These are phyloP conservation scores for Drosophila lacertosa DNA, from an alignment of 1,140 invertebrate species.

Conservation along the genomic window DNA sequence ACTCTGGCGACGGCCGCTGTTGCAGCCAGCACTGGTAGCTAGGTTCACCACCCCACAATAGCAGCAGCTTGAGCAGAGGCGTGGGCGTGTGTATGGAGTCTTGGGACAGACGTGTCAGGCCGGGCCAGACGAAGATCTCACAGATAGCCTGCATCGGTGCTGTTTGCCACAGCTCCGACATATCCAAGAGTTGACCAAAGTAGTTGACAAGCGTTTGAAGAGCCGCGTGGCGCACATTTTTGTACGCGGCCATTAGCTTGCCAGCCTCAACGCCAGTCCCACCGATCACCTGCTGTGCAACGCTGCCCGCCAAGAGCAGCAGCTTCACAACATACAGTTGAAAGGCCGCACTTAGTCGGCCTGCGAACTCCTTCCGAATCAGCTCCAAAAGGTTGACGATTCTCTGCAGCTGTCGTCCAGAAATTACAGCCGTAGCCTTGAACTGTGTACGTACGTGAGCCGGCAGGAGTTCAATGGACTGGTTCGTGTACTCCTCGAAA, in stretches of 20 bases:
- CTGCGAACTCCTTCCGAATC: slow-evolving; percentile 94
- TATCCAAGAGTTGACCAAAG: slow-evolving; percentile 92
- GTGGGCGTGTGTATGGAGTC: slow-evolving; percentile 94
- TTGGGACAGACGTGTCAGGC: slow-evolving; percentile 89
- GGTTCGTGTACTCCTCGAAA: slow-evolving; percentile 87
- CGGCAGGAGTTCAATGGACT: slow-evolving; percentile 80
- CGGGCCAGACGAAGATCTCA: slow-evolving; percentile 92
- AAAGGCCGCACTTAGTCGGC: slow-evolving; percentile 88
- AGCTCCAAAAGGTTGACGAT: slow-evolving; percentile 91
- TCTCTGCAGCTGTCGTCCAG: slow-evolving; percentile 90
- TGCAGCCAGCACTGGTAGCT: slow-evolving; percentile 56
- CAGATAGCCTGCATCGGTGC: slow-evolving; percentile 91
- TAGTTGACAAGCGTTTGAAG: slow-evolving; percentile 88
- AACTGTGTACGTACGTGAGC: slow-evolving; percentile 5
- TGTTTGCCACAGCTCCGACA: slow-evolving; percentile 86
- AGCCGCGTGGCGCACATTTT: slow-evolving; percentile 87
- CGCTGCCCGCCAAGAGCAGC: slow-evolving; percentile 88
- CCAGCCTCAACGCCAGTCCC: slow-evolving; percentile 85
- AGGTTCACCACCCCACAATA: slow-evolving; percentile 87
- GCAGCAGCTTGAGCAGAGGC: slow-evolving; percentile 91
- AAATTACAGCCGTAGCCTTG: slow-evolving; percentile 60
- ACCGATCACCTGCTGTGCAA: slow-evolving; percentile 85
- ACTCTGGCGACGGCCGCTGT: slow-evolving; percentile 57
- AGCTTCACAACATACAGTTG: slow-evolving; percentile 90
- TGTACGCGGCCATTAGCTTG: slow-evolving; percentile 85